Conservation (phyloP, 2,797 vertebrate genomes). For the Diglossa cyanea region DNA sequence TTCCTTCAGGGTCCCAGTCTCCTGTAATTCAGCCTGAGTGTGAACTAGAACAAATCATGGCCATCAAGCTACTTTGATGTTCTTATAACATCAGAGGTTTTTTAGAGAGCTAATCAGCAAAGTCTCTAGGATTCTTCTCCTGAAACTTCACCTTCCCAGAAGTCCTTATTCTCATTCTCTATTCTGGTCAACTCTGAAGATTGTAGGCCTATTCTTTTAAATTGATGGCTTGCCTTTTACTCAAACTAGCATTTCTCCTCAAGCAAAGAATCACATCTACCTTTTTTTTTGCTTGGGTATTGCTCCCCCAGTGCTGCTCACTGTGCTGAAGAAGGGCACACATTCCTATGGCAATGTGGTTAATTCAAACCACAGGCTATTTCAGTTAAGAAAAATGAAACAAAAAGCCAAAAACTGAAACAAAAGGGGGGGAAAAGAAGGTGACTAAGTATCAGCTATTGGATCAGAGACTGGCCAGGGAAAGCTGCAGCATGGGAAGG, state of each 20-base stretch:
- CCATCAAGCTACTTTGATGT: background rate
- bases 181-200: background rate
- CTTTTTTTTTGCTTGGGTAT: background rate
- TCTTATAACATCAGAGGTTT: background rate
- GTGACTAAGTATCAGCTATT: background rate
- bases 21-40: background rate
- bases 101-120: background rate
- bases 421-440: fast-evolving
- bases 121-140: background rate
- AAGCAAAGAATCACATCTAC: background rate
- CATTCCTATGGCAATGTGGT: background rate
- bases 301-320: background rate
- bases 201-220: fast-evolving
- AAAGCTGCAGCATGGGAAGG: background rate
- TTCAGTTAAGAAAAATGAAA: background rate
- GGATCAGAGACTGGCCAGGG: background rate
- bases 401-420: too few species aligned
- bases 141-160: background rate
- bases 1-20: background rate
- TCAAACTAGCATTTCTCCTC: background rate
- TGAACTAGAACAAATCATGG: background rate
- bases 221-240: background rate
- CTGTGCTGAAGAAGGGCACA: background rate
- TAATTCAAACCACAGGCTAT: background rate
- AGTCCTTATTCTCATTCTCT: background rate